Conservation (phyloP, 2,888 invertebrate species). For the Coenonympha glycerion region DNA sequence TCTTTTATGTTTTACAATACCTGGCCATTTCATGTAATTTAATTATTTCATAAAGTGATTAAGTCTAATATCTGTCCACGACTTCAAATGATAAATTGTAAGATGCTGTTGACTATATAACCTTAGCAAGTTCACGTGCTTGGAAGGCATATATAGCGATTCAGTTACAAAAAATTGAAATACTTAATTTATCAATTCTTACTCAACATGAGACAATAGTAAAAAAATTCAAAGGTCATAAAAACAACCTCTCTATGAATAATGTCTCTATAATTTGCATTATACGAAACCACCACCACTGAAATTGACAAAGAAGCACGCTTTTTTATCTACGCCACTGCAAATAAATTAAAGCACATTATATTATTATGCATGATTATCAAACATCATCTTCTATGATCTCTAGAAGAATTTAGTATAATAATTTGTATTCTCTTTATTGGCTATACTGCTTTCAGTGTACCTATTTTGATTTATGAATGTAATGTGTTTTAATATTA, state of each 20-base stretch:
- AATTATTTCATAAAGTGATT: too few species aligned
- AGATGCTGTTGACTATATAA: too few species aligned
- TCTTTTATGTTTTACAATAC: too few species aligned
- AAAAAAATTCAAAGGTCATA: neutral
- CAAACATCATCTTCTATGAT: neutral
- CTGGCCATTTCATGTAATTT: too few species aligned
- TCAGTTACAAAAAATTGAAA: too few species aligned
- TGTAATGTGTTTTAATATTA: slow-evolving; percentile 54
- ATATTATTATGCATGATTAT: slow-evolving; percentile 40
- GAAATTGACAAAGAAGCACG: neutral
- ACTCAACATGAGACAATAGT: too few species aligned
- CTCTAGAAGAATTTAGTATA: neutral
- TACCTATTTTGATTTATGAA: slow-evolving; percentile 34
- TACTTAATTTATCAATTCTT: too few species aligned
- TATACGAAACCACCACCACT: neutral
- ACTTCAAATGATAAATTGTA: too few species aligned
- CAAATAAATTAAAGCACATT: slow-evolving; percentile 45
- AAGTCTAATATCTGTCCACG: too few species aligned
- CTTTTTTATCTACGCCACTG: slow-evolving; percentile 9
- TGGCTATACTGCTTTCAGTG: slow-evolving; percentile 41
- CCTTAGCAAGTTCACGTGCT: too few species aligned
- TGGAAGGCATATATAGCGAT: too few species aligned
- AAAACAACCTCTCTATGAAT: neutral
- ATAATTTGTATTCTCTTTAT: slow-evolving; percentile 23
- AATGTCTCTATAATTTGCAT: too few species aligned